Base-by-base conservation (phyloP, 2,888 invertebrate species). In the Lingula anatina region DNA sequence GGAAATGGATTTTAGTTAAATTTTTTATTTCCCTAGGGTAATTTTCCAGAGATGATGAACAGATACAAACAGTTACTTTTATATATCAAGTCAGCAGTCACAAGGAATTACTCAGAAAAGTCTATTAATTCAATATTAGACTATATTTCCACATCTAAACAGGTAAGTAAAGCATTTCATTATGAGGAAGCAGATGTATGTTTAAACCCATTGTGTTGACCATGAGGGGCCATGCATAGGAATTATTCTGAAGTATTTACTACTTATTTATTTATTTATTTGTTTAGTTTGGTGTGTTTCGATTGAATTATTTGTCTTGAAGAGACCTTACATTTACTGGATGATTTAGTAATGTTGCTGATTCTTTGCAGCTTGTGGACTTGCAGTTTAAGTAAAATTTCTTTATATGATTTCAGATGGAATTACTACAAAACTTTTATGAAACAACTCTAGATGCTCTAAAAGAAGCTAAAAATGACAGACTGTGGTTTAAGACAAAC, bases 401-500 rank as follows among this genome's bases (percentile, higher is more conserved):
- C 31, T 31, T 31, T 31, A 12, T 31, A 15, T 31, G 31, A n/a
- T n/a, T n/a, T 49, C 75, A 93, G 92, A 95, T 96, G 94, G 94
- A 93, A 76, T 80, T 99, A 26, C 80, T 99, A 36, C 97, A 97
- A 83, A 90, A 97, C 73, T 99, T 99, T 78, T 99, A 99, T 78
- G 95, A 97, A 79, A 99, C 80, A 28, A 81, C 81, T 2, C 61
- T 81, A 27, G 79, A 80, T 50, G 80, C 80, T 5, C 59, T 81
- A 49, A 93, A 92, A 76, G 97, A 99, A 81, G 96, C 97, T 1
- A 97, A 97, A 78, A 99, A 99, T 77, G 99, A 99, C 79, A 83
- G 99, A 55, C 80, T 99, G 48, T 99, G 99, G 99, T 99, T 99
- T 77, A 99, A 99, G 80, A 99, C 99, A 0, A 99, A 99, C 75